Base-by-base conservation (phyloP, 1,140 invertebrate genomes). In the Diuraphis noxia region DNA sequence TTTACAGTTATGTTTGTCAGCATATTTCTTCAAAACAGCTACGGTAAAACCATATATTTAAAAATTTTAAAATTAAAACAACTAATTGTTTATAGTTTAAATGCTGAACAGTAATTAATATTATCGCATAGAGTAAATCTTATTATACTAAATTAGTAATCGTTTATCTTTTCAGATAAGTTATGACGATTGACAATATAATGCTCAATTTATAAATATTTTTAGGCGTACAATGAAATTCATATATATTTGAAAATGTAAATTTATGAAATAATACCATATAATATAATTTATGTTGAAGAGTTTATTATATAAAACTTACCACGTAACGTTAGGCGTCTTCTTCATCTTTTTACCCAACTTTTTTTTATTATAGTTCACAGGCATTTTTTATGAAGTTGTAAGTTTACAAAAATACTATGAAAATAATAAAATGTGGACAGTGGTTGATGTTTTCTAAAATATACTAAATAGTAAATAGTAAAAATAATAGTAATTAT, bases 361-460 rank as follows among this genome's bases (percentile, higher is more conserved):
- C 49, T 79, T 81, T 38, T 91, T 91, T 52, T 91, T 91, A 79
- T 91, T 82, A 30, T 91, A 40, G 38, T 43, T 91, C 6, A 81
- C 30, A 25, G 89, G 89, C 89, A 85, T 85, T 85, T 43, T 84
- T 13, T 36, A 77, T 36, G 1, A 1, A n/a, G n/a, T 63, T 56
- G 7, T 56, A 63, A 63, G 46, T 49, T 9, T 6, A 7, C 41
- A 9, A 43, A 43, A 43, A 43, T 9, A 43, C 8, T 43, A 43
- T 43, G 7, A 43, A 43, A 43, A 43, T 43, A 13, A 43, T 43
- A 43, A 43, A 43, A 43, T 43, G 7, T 43, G 6, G 41, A 43
- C n/a, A n/a, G n/a, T 43, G 3, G 41, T 43, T 9, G 41, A 43
- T 43, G 41, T 43, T 43, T 43, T 43, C 0, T 43, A 43, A n/a